Percentiles rank a stretch among this genome's conserved stretches.
Evolutionary conservation across 2,797 vertebrate genomes (phyloP).

Genomic region (Cryptoblepharus egeriae): DNA sequence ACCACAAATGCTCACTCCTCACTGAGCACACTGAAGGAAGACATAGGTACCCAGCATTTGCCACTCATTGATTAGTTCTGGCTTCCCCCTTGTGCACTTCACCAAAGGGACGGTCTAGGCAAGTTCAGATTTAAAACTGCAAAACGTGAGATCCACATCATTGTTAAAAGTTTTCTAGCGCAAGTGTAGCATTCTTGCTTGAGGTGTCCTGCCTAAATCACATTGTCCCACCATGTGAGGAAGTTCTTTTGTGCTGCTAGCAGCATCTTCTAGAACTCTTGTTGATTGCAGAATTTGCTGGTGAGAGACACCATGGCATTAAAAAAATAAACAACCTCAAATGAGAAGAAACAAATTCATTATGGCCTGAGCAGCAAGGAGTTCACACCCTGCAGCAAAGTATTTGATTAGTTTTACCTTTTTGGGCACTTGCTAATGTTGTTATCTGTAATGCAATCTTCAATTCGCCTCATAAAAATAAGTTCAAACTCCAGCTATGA

Average conservation of each 20-base stretch:
- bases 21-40: not conserved
- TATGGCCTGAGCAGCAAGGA: slow-evolving; percentile 25
- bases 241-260: not conserved
- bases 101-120: not conserved
- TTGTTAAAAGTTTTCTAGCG: too few relatives aligned
- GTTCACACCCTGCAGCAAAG: not conserved
- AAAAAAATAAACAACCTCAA: slow-evolving; percentile 5
- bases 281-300: not conserved
- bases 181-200: not conserved
- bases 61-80: not conserved
- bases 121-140: not conserved
- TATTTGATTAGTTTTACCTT: not conserved
- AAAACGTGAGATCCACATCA: not conserved
- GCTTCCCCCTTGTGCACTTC: not conserved
- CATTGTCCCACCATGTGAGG: not conserved
- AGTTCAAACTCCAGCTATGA: slow-evolving; percentile 12
- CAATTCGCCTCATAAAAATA: slow-evolving; percentile 10
- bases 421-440: slow-evolving; percentile 20
- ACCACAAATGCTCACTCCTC: not conserved
- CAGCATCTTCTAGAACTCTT: not conserved
- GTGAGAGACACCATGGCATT: not conserved
- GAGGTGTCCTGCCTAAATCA: not conserved
- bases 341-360: slow-evolving; percentile 12
- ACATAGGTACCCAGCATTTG: not conserved
- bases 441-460: slow-evolving; percentile 29